A percentile compares a stretch with the other conserved stretches of the same genome.
These are phyloP conservation scores for Adela reaumurella DNA, from an alignment of 2,888 invertebrate genomes.

Conservation along the genomic window DNA sequence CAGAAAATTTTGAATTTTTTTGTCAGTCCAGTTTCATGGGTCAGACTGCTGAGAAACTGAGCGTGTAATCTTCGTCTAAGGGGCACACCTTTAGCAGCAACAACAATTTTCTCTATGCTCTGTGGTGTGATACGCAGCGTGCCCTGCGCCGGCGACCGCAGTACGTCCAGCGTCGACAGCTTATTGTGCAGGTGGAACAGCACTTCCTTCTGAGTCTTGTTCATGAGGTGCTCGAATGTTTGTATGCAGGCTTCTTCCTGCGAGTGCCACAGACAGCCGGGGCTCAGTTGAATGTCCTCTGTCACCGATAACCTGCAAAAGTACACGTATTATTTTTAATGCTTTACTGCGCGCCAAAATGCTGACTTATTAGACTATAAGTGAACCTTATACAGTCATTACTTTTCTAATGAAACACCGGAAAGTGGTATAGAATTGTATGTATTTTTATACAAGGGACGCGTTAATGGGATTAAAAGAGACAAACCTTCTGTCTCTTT, in stretches of 20 bases:
- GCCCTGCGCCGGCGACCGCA: conserved; percentile 39
- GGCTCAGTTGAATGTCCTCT: conserved; percentile 35
- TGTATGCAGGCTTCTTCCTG: conserved; percentile 33
- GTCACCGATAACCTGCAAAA: conserved; percentile 26
- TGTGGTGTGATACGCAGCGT: conserved; percentile 44
- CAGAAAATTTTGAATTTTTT: too few species aligned
- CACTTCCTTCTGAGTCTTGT: conserved; percentile 50
- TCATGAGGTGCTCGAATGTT: conserved; percentile 46
- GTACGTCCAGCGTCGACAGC: conserved; percentile 37
- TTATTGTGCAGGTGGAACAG: conserved; percentile 49
- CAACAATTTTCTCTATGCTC: conserved; percentile 44
- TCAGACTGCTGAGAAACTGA: too few species aligned
- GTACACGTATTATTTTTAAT: not conserved
- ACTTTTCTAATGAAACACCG: too few species aligned
- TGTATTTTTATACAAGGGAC: too few species aligned
- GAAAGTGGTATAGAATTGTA: too few species aligned
- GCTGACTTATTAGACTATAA: too few species aligned
- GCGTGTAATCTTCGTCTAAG: too few species aligned
- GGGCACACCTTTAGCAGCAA: conserved; percentile 32
- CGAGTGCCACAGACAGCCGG: conserved; percentile 38
- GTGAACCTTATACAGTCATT: too few species aligned
- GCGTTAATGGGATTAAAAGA: too few species aligned
- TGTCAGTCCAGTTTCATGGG: too few species aligned
- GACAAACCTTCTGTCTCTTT: too few species aligned
- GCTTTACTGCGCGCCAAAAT: not conserved